Base-by-base conservation (phyloP, 2,888 invertebrate genomes). In the Neoascia interrupta region DNA sequence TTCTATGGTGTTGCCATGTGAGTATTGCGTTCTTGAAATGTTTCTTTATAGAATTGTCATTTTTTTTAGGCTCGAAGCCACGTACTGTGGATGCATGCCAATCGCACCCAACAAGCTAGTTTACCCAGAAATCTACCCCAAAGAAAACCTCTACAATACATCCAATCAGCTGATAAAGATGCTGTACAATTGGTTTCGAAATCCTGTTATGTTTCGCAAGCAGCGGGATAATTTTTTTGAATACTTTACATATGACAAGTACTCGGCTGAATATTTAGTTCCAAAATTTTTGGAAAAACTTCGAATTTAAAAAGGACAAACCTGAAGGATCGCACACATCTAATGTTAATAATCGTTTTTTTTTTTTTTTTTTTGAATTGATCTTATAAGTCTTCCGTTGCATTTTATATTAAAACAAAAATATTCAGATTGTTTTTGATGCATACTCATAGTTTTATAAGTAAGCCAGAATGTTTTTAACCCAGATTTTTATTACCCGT, bases 1-100 rank as follows among this genome's bases (percentile, higher is more conserved):
- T 94, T 94, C 87, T 94, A 93, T 87, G 94, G 94, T 26, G 93
- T 94, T 16, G 91, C 94, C 16, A 92, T 94, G 94, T 92, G 89
- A 89, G 58, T 53, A 34, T 6, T 2, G n/a, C n/a, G n/a, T 5
- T 36, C 11, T 54, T 26, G 31, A 5, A 34, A n/a, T n/a, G n/a
- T n/a, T n/a, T n/a, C n/a, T n/a, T 13, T 45, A 1, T 43, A n/a
- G 8, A 3, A 23, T 18, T 49, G 5, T 31, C 5, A 28, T 26
- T 23, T 45, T 36, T 39, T 81, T n/a, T 83, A 93, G 93, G 91
- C 84, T 94, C 70, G 94, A 94, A 87, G 93, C 93, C n/a, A 90
- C 91, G 1, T 90, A 90, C 82, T 91, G 90, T 80, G 92, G 93
- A n/a, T 94, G 94, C 85, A 92, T 91, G 85, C 94, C 94, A 2